phyloP scores from a whole-genome alignment of 2,888 invertebrate genomes.

The Zaprionus lineosus region DNA sequence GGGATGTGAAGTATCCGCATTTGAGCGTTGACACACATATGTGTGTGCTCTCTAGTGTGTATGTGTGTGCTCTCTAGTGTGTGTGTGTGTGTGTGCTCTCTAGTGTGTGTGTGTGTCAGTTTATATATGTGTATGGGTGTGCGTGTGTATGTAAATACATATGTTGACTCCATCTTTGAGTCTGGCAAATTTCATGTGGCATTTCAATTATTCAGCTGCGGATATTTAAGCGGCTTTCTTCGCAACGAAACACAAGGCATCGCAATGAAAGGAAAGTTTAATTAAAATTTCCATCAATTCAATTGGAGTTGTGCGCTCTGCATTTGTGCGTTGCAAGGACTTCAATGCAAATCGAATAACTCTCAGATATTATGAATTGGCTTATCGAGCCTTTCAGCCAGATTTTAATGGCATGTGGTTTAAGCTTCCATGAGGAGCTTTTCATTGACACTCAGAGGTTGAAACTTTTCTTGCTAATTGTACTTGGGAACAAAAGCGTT shows the following conservation, averaged over 20 bases:
- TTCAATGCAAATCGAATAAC: conserved; percentile 42
- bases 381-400: too few species aligned
- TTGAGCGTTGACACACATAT: too few species aligned
- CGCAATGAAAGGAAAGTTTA: conserved; percentile 25
- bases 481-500: conserved; percentile 18
- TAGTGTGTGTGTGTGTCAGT: too few species aligned
- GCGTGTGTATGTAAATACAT: background rate
- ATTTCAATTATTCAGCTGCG: conserved; percentile 52
- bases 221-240: conserved; percentile 44
- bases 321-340: background rate
- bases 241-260: too few species aligned
- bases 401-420: too few species aligned
- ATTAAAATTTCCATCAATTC: conserved; percentile 24
- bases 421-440: background rate
- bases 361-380: conserved; percentile 8
- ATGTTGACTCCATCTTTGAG: background rate
- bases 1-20: too few species aligned
- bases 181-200: conserved; percentile 39
- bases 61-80: too few species aligned
- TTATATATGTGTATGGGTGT: too few species aligned
- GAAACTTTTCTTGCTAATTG: conserved; percentile 1
- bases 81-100: background rate
- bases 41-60: too few species aligned
- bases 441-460: background rate
- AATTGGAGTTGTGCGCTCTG: background rate